phyloP scores from a whole-genome alignment of 2,113 vertebrate genomes.

The Hippocampus barbouri region DNA sequence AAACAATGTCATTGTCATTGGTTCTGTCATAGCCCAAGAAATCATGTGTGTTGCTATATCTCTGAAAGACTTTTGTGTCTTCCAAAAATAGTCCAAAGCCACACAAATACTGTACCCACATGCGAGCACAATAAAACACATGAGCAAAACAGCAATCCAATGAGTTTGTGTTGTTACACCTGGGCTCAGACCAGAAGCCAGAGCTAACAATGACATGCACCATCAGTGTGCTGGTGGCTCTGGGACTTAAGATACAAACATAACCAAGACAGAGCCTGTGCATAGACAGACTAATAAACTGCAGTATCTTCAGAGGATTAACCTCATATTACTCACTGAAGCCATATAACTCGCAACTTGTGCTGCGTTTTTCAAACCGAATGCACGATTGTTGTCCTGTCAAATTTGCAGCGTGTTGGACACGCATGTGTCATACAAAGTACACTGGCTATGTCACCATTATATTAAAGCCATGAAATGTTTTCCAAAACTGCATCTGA shows the following conservation, averaged over 20 bases:
- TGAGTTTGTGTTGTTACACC: slow-evolving; percentile 60
- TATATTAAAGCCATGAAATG: slow-evolving; percentile 32
- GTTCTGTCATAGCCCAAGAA: slow-evolving; percentile 13
- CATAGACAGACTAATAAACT: slow-evolving; percentile 25
- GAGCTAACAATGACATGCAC: slow-evolving; percentile 45
- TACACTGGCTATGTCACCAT: slow-evolving; percentile 5
- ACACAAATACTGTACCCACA: slow-evolving; percentile 29
- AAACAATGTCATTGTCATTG: neutral
- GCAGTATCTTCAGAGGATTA: slow-evolving; percentile 38
- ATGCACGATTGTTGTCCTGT: neutral
- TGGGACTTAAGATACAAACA: slow-evolving; percentile 18
- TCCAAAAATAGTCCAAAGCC: slow-evolving; percentile 39
- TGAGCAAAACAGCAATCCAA: slow-evolving; percentile 30
- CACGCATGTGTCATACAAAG: slow-evolving; percentile 3
- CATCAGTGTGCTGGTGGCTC: slow-evolving; percentile 23
- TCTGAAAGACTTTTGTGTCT: slow-evolving; percentile 21
- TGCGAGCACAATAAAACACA: slow-evolving; percentile 36
- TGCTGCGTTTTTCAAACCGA: neutral
- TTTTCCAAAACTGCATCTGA: slow-evolving; percentile 49
- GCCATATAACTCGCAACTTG: slow-evolving; percentile 18
- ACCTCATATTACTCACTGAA: slow-evolving; percentile 33
- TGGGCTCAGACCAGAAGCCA: slow-evolving; percentile 52
- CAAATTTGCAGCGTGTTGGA: slow-evolving; percentile 5
- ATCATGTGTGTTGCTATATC: slow-evolving; percentile 25
- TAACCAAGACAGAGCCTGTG: neutral